phyloP scores from a whole-genome alignment of 2,113 vertebrate genomes.

The Benitochromis conjunctus region DNA sequence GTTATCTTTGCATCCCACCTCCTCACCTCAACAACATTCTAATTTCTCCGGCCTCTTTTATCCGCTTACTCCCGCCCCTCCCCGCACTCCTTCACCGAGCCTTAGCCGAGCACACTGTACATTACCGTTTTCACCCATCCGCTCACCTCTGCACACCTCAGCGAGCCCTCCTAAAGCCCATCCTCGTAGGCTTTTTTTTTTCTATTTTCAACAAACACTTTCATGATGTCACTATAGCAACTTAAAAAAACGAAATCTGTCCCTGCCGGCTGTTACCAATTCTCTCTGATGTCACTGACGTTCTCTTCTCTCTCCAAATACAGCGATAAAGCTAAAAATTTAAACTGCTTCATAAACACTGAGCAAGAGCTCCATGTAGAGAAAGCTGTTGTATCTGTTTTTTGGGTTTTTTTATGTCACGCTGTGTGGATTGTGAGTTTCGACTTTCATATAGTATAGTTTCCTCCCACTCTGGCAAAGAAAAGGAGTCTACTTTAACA shows the following conservation, averaged over 20 bases:
- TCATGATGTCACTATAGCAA: not conserved
- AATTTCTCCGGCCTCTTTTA: constrained; percentile 13
- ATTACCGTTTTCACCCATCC: not conserved
- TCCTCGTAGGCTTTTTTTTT: not conserved
- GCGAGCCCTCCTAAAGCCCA: not conserved
- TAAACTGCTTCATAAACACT: not conserved
- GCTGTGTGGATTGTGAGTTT: not conserved
- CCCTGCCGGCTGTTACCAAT: not conserved
- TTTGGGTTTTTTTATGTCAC: not conserved
- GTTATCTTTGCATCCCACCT: not conserved
- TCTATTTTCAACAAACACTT: not conserved
- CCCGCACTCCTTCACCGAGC: not conserved
- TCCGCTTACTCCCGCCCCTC: not conserved
- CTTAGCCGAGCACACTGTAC: not conserved
- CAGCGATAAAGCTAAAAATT: not conserved
- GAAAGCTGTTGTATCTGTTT: not conserved
- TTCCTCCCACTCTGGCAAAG: not conserved
- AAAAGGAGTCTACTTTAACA: not conserved
- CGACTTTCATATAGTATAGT: not conserved
- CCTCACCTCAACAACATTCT: not conserved
- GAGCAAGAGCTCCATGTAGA: not conserved
- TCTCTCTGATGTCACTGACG: not conserved
- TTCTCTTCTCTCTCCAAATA: not conserved
- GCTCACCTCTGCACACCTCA: not conserved
- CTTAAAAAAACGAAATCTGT: not conserved